These are phyloP conservation scores for Pyrochroa serraticornis DNA, from an alignment of 2,888 invertebrate species.

Conservation along the genomic window DNA sequence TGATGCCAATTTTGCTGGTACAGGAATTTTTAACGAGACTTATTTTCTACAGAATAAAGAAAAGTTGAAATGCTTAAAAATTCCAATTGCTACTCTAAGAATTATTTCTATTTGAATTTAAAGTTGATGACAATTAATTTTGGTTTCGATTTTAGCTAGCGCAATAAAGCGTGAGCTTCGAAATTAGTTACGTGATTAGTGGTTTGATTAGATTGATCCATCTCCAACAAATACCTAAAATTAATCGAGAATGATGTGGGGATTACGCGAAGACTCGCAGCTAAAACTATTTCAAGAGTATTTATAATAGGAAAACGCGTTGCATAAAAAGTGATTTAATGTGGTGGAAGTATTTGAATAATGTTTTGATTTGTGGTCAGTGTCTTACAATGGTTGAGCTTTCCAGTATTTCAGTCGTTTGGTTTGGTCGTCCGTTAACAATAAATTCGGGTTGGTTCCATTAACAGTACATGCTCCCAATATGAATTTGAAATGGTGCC, in stretches of 20 bases:
- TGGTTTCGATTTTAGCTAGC: no score
- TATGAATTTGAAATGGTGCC: slow-evolving; percentile 48
- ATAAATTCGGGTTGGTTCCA: slow-evolving; percentile 43
- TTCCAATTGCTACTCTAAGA: no score
- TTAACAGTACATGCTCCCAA: slow-evolving; percentile 44
- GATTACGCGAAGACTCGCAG: slow-evolving; percentile 17
- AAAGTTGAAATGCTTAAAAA: no score
- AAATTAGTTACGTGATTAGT: slow-evolving; percentile 25
- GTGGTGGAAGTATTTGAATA: slow-evolving; percentile 8
- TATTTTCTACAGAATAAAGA: no score
- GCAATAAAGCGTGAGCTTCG: no score
- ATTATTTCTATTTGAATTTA: no score
- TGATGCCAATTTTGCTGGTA: no score
- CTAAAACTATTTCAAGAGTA: slow-evolving; percentile 16
- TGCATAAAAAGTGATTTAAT: slow-evolving; percentile 7
- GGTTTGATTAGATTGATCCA: slow-evolving; percentile 22
- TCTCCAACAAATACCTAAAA: slow-evolving; percentile 17
- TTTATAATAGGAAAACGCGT: slow-evolving; percentile 7
- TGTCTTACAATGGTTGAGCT: neutral
- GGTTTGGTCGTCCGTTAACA: slow-evolving; percentile 31
- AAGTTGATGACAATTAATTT: no score
- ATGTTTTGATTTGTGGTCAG: slow-evolving; percentile 5
- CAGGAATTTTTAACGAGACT: no score
- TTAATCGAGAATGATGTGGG: slow-evolving; percentile 17
- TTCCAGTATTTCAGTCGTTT: slow-evolving; percentile 21